These are phyloP conservation scores for Nipponia nippon DNA, from an alignment of 2,113 vertebrate species.

Conservation along the genomic window DNA sequence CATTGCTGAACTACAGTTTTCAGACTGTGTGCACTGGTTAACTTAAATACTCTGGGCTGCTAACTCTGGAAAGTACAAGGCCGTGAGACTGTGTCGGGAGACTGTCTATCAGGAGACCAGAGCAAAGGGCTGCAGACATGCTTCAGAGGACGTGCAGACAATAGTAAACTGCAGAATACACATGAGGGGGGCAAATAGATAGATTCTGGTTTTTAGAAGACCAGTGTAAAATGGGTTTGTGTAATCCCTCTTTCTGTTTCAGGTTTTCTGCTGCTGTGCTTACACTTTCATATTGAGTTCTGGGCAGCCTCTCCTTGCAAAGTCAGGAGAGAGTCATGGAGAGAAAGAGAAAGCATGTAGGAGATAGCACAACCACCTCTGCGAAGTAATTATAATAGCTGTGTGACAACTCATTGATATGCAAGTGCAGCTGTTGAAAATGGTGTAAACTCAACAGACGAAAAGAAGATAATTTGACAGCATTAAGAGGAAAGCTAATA, in stretches of 20 bases:
- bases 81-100: not conserved
- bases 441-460: not conserved
- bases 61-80: not conserved
- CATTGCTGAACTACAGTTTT: not conserved
- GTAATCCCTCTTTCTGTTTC: not conserved
- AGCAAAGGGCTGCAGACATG: not conserved
- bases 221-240: not conserved
- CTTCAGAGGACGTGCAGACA: not conserved
- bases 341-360: not conserved
- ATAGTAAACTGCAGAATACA: not conserved
- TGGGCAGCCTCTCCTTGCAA: not conserved
- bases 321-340: not conserved
- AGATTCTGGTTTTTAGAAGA: not conserved
- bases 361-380: not conserved
- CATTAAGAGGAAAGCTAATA: not conserved
- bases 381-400: not conserved
- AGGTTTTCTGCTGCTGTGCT: not conserved
- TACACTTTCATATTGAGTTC: not conserved
- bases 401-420: not conserved
- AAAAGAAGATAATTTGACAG: not conserved
- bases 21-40: not conserved
- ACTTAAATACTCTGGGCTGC: not conserved
- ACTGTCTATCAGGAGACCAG: not conserved
- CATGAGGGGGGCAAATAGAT: accelerated
- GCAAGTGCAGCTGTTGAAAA: not conserved